Base-by-base conservation (phyloP, 2,797 vertebrate genomes). In the Oreochromis grahami region DNA sequence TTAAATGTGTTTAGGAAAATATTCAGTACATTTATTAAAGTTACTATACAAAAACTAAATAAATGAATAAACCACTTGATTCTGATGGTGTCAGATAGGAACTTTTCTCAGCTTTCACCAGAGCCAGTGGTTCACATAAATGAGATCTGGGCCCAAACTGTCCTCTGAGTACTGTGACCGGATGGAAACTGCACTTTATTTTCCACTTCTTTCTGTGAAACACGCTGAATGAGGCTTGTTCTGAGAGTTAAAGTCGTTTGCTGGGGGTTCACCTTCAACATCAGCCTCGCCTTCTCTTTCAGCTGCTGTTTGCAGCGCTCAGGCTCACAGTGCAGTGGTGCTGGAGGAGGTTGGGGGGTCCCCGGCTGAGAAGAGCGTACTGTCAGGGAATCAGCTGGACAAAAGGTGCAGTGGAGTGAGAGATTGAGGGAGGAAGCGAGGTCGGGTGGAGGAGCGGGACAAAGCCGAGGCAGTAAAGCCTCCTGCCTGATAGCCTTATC, bases 331-430 rank as follows among this genome's bases (percentile, higher is more conserved):
- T 55, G 74, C 74, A 50, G 80, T 19, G 84, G 72, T 85, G 81
- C 56, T 85, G 85, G 77, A 74, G 86, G 94, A 96, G 97, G 95
- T 95, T 94, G 92, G 94, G 96, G 96, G 96, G 96, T 90, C 84
- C 84, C 81, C 4, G 85, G 76, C 87, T 83, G 83, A 91, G 92
- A 87, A 88, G 87, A 88, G 86, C 90, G 85, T 93, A 94, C 97
- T 94, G 95, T 94, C 95, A 94, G 97, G 96, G 98, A 98, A 97
- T 97, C 95, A 96, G 88, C 90, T 58, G 90, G 95, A 99, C 98
- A 99, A 99, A 98, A 98, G 98, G 96, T 97, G 97, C 97, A 93
- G 95, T 97, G 97, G 96, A 98, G 97, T 99, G 98, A 97, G 97
- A 98, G 98, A 98, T 97, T 96, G 97, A 97, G 96, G 97, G 96